phyloP scores from a whole-genome alignment of 2,797 vertebrate genomes.

The Anguilla anguilla region DNA sequence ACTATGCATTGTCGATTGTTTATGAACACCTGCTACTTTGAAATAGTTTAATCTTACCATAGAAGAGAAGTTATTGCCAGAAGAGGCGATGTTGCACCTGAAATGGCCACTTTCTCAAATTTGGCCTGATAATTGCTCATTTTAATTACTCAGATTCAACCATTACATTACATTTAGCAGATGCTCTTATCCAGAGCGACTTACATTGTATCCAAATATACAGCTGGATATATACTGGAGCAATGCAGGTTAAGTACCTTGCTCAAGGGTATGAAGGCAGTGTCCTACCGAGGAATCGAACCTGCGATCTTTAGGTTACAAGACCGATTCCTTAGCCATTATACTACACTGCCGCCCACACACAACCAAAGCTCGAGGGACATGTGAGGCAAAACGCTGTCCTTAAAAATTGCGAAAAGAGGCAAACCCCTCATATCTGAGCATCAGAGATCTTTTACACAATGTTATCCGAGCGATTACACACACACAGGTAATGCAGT shows the following conservation, averaged over 20 bases:
- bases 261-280: too few species aligned
- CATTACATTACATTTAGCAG: too few species aligned
- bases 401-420: background rate
- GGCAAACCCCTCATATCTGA: background rate
- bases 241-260: too few species aligned
- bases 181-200: too few species aligned
- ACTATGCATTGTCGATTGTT: background rate
- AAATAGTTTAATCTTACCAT: background rate
- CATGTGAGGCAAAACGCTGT: background rate
- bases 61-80: background rate
- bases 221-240: too few species aligned
- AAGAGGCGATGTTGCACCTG: too few species aligned
- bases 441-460: background rate
- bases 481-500: background rate
- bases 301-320: too few species aligned
- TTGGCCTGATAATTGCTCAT: background rate
- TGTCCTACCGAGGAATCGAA: too few species aligned
- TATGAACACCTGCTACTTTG: background rate
- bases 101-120: background rate
- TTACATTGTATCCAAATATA: too few species aligned
- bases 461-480: background rate
- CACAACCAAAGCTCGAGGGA: background rate
- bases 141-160: background rate
- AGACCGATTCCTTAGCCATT: too few species aligned
- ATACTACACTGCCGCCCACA: too few species aligned